These are phyloP conservation scores for Onychomys leucogaster DNA, from an alignment of 2,797 vertebrate genomes.

Conservation along the genomic window DNA sequence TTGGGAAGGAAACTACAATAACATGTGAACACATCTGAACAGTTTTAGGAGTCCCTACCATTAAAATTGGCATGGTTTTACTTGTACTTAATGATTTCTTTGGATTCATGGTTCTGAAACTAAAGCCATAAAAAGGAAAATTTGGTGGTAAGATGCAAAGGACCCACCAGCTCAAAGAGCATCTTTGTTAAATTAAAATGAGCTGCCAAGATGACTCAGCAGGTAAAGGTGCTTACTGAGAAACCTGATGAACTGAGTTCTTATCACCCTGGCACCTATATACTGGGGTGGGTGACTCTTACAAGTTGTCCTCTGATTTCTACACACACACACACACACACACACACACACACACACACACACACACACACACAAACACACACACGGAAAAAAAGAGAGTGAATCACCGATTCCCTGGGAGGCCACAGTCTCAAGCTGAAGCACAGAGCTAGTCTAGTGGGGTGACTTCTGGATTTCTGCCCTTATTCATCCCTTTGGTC, in stretches of 20 bases:
- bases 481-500: neutral
- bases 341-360: neutral
- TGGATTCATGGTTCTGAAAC: neutral
- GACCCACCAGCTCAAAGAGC: neutral
- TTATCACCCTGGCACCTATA: neutral
- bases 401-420: neutral
- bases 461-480: neutral
- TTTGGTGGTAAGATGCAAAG: neutral
- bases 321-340: neutral
- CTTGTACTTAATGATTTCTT: neutral
- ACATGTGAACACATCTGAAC: neutral
- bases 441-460: neutral
- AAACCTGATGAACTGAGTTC: neutral
- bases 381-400: neutral
- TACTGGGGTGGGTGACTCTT: neutral
- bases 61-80: neutral
- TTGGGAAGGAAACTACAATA: neutral
- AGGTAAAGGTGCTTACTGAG: neutral
- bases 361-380: neutral
- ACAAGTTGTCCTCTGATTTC: neutral
- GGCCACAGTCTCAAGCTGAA: neutral
- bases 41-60: neutral
- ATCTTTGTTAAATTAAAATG: conserved; percentile 22
- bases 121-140: conserved; percentile 30
- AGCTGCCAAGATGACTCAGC: neutral